phyloP scores from a whole-genome alignment of 2,888 invertebrate species.

The Pseudolycoriella hygida region DNA sequence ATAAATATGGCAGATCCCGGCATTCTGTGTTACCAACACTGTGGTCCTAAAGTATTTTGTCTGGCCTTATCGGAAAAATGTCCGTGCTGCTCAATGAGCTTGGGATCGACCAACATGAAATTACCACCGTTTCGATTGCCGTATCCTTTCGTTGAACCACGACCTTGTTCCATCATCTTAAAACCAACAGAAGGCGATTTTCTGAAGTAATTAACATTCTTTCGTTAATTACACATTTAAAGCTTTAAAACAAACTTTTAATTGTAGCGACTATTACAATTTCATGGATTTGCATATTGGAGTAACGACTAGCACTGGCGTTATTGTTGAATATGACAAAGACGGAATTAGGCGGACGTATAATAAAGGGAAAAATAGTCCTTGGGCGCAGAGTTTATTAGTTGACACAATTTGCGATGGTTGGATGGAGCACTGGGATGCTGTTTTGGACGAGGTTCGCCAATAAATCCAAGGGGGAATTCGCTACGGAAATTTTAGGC shows the following conservation, averaged over 20 bases:
- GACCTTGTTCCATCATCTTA: conserved; percentile 63
- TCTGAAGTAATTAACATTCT: conserved; percentile 47
- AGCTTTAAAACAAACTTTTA: neutral
- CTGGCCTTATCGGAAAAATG: conserved; percentile 58
- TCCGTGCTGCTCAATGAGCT: conserved; percentile 54
- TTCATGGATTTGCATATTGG: conserved; percentile 80
- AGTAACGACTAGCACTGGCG: conserved; percentile 63
- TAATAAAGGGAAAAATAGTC: conserved; percentile 32
- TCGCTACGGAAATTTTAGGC: too few relatives aligned
- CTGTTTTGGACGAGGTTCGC: conserved; percentile 40
- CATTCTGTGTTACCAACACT: conserved; percentile 83
- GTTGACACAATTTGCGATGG: conserved; percentile 46
- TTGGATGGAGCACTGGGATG: conserved; percentile 54
- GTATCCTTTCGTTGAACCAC: conserved; percentile 71
- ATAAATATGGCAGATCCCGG: conserved; percentile 39
- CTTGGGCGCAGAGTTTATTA: conserved; percentile 51
- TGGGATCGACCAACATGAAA: conserved; percentile 33
- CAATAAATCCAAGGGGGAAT: too few relatives aligned
- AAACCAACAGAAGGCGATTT: conserved; percentile 80
- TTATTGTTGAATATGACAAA: conserved; percentile 70
- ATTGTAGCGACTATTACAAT: conserved; percentile 57
- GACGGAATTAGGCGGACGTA: conserved; percentile 47
- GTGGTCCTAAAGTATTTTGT: conserved; percentile 67
- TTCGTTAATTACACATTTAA: neutral
- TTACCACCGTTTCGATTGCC: conserved; percentile 72